Base-by-base conservation (phyloP, 2,888 invertebrate species). In the Lepidochrysops patricia region DNA sequence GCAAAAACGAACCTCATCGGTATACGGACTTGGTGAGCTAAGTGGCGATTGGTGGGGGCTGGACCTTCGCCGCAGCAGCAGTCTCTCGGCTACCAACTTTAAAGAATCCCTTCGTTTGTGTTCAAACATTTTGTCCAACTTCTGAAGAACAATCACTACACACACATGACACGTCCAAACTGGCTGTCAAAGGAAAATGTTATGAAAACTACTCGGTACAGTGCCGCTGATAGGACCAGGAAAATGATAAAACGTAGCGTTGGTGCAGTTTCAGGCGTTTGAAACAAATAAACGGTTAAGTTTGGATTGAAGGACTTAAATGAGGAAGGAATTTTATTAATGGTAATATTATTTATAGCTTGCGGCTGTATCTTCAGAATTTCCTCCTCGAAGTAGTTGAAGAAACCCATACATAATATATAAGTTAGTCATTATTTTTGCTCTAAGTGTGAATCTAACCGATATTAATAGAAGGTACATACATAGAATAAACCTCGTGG, bases 131-230 rank as follows among this genome's bases (percentile, higher is more conserved):
- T 12, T 43, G 12, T 3, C 19, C 43, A 6, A 4, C 19, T 12
- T 23, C 9, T n/a, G n/a, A n/a, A n/a, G n/a, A n/a, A n/a, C 19
- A 43, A 19, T 15, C 29, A 29, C 9, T 54, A 32, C 32, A 32
- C 27, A 52, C 52, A 54, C 29, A 54, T 29, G 19, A 43, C 43
- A 71, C 87, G 87, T 84, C 73, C 82, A 67, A 73, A 67, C 65
- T 73, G 81, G 81, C 76, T 78, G 72, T 76, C 79, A 74, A 68
- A 79, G 84, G 86, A 84, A 85, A 88, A 87, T 88, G 83, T 69
- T 75, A 71, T 73, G 77, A 77, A 79, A 79, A 65, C 64, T 63
- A 9, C 35, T 27, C 59, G 61, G 57, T 64, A 57, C 62, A 34
- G 37, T 13, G 57, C 26, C 74, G 81, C 82, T 84, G 59, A 66